A percentile compares a stretch with the other conserved stretches of the same genome.
Conservation (phyloP, 2,797 vertebrate genomes). For the Botia kubotai region DNA sequence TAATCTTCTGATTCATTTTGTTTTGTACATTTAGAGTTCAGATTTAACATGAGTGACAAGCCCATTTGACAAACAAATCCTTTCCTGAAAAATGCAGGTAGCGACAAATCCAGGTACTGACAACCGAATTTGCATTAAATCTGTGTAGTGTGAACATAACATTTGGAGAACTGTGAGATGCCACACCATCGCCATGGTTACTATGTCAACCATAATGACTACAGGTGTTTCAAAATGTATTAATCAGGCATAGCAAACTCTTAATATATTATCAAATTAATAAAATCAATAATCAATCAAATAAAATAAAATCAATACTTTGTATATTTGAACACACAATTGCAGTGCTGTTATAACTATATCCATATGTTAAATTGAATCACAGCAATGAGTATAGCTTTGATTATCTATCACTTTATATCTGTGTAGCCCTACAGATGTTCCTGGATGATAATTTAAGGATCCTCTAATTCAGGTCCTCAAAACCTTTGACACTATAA, state of each 20-base stretch:
- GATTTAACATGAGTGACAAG: not conserved
- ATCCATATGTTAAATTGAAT: too few species aligned
- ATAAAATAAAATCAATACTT: too few species aligned
- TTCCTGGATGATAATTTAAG: conserved; percentile 22
- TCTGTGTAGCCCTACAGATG: conserved; percentile 22
- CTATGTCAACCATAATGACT: too few species aligned
- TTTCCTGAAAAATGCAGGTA: not conserved
- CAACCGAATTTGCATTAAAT: not conserved
- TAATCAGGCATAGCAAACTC: too few species aligned
- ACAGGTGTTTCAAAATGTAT: too few species aligned
- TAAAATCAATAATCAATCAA: too few species aligned
- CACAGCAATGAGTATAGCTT: too few species aligned
- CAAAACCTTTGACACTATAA: conserved; percentile 35
- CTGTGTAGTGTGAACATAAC: not conserved
- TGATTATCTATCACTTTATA: not conserved
- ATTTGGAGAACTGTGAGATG: not conserved
- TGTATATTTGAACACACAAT: too few species aligned
- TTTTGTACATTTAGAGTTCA: not conserved
- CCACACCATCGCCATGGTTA: too few species aligned
- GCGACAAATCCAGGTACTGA: not conserved
- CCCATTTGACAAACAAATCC: not conserved
- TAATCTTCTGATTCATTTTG: not conserved
- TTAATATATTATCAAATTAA: too few species aligned
- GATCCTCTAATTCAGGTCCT: conserved; percentile 16
- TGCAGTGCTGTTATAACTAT: too few species aligned